phyloP scores from a whole-genome alignment of 2,888 invertebrate genomes.

The Microctonus brassicae region DNA sequence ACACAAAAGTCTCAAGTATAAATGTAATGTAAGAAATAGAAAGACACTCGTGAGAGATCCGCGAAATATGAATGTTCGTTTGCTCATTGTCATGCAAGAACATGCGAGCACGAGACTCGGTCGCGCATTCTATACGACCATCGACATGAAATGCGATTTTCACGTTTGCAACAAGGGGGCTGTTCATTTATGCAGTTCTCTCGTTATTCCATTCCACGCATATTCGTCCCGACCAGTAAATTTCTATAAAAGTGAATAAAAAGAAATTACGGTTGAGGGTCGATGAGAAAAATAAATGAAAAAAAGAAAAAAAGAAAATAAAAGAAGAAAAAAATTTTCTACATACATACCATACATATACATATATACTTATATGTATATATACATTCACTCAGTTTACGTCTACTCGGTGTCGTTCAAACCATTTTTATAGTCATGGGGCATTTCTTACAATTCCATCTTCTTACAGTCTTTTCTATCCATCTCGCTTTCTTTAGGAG shows the following conservation, averaged over 20 bases:
- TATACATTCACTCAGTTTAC: neutral
- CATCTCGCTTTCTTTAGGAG: constrained; percentile 45
- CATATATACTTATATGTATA: neutral
- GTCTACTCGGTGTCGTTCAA: constrained; percentile 38
- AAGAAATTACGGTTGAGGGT: constrained; percentile 27
- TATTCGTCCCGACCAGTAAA: constrained; percentile 28
- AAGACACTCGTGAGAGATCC: neutral
- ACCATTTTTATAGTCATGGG: constrained; percentile 42
- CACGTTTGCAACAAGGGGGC: constrained; percentile 23
- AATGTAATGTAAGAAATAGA: neutral
- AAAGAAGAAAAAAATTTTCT: too few species aligned
- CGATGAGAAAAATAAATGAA: constrained; percentile 5
- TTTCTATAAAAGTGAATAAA: constrained; percentile 26
- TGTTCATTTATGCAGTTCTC: constrained; percentile 37
- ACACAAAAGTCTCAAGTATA: neutral
- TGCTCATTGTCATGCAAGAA: constrained; percentile 46
- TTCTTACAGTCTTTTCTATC: constrained; percentile 41
- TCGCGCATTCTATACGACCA: constrained; percentile 39
- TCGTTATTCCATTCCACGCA: constrained; percentile 31
- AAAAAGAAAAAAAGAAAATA: neutral
- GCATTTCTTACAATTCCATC: constrained; percentile 51
- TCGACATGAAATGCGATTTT: constrained; percentile 45
- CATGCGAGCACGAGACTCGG: constrained; percentile 39
- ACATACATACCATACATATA: neutral
- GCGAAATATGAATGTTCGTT: constrained; percentile 37